phyloP scores from a whole-genome alignment of 2,797 vertebrate genomes.

The Micropoecilia bifurca region DNA sequence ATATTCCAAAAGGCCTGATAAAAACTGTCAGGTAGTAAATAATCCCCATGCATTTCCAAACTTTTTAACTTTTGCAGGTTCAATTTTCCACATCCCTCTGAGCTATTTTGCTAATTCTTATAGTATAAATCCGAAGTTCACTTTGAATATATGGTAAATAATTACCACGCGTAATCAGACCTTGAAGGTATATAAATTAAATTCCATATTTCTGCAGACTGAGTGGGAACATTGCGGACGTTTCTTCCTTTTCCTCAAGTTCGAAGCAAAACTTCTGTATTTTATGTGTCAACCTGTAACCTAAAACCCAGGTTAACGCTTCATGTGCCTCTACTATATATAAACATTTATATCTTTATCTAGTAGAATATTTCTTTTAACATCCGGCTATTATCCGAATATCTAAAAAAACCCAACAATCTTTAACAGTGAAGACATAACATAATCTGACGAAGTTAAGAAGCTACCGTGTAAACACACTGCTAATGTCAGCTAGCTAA shows the following conservation, averaged over 20 bases:
- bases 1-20: not conserved
- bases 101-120: not conserved
- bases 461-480: not conserved
- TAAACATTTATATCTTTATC: not conserved
- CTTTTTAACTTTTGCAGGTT: not conserved
- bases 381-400: not conserved
- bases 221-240: not conserved
- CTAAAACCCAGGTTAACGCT: not conserved
- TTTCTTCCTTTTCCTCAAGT: not conserved
- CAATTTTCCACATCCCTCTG: not conserved
- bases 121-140: not conserved
- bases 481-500: constrained; percentile 17
- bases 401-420: not conserved
- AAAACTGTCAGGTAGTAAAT: not conserved
- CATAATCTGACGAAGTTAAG: not conserved
- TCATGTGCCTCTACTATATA: not conserved
- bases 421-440: not conserved
- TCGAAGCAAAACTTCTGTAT: not conserved
- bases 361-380: not conserved
- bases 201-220: not conserved
- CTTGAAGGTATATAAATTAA: not conserved
- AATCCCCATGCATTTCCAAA: not conserved
- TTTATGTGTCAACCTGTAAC: not conserved
- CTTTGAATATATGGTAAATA: not conserved
- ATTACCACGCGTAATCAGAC: not conserved